Base-by-base conservation (phyloP, 2,888 invertebrate genomes). In the Tipula unca region DNA sequence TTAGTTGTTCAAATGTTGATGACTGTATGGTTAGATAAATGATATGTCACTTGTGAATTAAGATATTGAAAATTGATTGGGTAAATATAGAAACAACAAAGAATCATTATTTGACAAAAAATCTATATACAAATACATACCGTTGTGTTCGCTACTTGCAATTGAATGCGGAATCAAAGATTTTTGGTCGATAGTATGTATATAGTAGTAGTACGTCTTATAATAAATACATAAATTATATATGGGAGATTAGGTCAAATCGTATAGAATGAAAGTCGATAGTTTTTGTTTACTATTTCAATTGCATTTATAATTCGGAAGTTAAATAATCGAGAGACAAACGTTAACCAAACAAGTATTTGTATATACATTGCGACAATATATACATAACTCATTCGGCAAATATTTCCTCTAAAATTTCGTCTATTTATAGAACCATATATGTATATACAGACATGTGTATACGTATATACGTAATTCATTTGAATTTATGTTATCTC, bases 1-100 rank as follows among this genome's bases (percentile, higher is more conserved):
- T 69, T 69, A 69, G 69, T 69, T 69, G 69, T 69, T 69, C 69
- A 69, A 69, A 69, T 69, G 69, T 69, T 69, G 69, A 69, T 69
- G 69, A 69, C 69, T 69, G 10, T 69, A 69, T 69, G 69, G 69
- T 69, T 69, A 69, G 69, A 69, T 69, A 69, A 69, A 69, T 69
- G 69, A 69, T 69, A 69, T 69, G 69, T 69, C 69, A 69, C 69
- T 69, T 69, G 69, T 69, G 69, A 69, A 69, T 69, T 69, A 69
- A 69, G 69, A 69, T 69, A 69, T 69, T 25, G 69, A 69, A 69
- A 69, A 69, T 69, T 69, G 25, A 3, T 69, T 69, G 69, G 69
- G 69, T 69, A 69, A 69, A 69, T 69, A 69, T 25, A 25, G 3
- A 10, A 25, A 20, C 69, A 69, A 69, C 69, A 69, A 25, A 69